Percentiles rank a stretch among this genome's conserved stretches.
These are phyloP conservation scores for Aphelenchoides fujianensis DNA, from an alignment of 1,140 invertebrate species.

Conservation along the genomic window DNA sequence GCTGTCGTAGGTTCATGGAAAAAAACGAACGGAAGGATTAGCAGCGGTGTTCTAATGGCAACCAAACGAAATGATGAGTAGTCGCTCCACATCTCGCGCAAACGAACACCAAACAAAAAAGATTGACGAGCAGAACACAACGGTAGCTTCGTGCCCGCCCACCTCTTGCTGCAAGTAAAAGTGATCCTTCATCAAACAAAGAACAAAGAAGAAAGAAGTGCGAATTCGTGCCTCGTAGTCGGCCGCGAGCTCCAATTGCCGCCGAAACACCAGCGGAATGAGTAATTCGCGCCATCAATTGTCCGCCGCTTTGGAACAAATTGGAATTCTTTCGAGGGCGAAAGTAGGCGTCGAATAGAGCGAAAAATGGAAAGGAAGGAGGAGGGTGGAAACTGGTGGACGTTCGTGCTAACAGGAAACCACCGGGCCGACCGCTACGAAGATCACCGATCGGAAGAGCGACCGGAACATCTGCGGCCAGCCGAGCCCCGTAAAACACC, in stretches of 20 bases:
- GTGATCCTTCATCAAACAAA: background rate
- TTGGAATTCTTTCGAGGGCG: background rate
- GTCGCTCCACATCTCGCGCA: too few species aligned
- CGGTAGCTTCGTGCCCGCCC: too few species aligned
- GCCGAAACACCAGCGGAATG: background rate
- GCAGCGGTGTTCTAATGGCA: too few species aligned
- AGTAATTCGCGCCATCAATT: background rate
- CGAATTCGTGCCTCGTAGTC: background rate
- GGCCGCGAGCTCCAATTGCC: background rate
- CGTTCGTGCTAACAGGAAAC: background rate
- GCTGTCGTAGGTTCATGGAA: too few species aligned
- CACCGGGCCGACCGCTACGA: background rate
- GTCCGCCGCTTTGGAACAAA: background rate
- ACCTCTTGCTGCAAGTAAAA: too few species aligned
- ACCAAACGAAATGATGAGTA: too few species aligned
- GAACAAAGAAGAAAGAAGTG: background rate
- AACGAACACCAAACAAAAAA: background rate
- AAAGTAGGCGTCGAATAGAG: too few species aligned
- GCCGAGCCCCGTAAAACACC: background rate
- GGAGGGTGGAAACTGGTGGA: background rate
- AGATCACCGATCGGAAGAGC: background rate
- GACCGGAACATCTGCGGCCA: background rate
- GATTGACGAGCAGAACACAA: background rate
- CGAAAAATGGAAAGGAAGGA: too few species aligned
- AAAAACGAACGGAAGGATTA: too few species aligned